Evolutionary conservation across 2,797 vertebrate genomes (phyloP).

Genomic region (Meriones psammophilus): DNA sequence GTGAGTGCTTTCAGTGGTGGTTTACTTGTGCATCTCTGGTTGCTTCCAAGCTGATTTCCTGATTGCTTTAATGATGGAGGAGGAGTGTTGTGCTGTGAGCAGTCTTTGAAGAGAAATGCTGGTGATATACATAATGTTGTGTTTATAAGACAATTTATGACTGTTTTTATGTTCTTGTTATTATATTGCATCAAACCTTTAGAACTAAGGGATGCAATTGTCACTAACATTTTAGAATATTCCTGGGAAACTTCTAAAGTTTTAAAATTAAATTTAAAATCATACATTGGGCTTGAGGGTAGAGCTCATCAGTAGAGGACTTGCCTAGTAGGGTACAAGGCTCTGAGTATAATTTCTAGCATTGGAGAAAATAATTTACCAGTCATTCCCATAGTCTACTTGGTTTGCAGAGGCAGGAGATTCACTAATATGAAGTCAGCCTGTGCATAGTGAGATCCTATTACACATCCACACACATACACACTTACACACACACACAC

Average conservation of each 20-base stretch:
- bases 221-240: neutral
- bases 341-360: neutral
- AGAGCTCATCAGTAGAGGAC: neutral
- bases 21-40: neutral
- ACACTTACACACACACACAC: neutral
- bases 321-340: neutral
- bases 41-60: constrained; percentile 27
- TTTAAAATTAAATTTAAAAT: constrained; percentile 13
- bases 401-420: neutral
- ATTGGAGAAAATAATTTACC: neutral
- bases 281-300: neutral
- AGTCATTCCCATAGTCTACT: neutral
- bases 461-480: neutral
- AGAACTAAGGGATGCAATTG: neutral
- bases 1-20: neutral
- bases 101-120: neutral
- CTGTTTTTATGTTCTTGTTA: neutral
- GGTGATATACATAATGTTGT: neutral
- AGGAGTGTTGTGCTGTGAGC: neutral
- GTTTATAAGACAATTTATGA: neutral
- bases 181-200: constrained; percentile 31
- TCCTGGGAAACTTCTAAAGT: neutral
- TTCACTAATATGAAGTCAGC: neutral
- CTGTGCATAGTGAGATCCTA: neutral
- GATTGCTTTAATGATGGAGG: neutral